Evolutionary conservation across 2,113 vertebrate genomes (phyloP), one percentile per base, ranked within the genome.

Genomic region (Mellivora capensis): DNA sequence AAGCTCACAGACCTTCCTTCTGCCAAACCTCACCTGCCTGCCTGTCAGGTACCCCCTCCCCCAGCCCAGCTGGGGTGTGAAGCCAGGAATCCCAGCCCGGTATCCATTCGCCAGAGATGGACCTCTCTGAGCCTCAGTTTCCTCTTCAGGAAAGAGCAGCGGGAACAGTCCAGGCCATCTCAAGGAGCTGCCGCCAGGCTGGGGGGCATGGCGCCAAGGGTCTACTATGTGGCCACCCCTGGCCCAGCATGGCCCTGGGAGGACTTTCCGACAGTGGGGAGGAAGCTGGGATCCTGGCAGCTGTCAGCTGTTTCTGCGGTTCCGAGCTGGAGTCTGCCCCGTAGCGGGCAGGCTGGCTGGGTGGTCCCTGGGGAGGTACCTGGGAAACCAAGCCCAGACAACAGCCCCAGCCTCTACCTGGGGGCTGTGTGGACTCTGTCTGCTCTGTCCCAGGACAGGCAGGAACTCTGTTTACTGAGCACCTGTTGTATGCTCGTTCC

Each of bases 301-400:
- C 96, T 12, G 52, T 52, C 95, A 94, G 96, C 93, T 87, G 91
- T n/a, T 37, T 39, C 77, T 93, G 95, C 0, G 3, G 91, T 88
- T 96, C 37, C 6, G 79, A 93, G 87, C 64, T n/a, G 86, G 93
- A 85, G 91, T 93, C 61, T 49, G 62, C 91, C 77, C 93, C 4
- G 21, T 34, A 79, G 93, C 87, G 0, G 71, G 90, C 44, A 25
- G 86, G 84, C 94, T 39, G 91, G 90, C 74, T 98, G 97, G 97
- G 96, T 98, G 98, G 96, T 97, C 96, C 93, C 90, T 31, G 20
- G 23, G 52, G 69, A 94, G 72, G 91, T 92, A 94, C 81, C 96
- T 87, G 79, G 72, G 59, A 39, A 88, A 15, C 86, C 54, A 18
- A 47, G 49, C 79, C 52, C 86, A 83, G 90, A 94, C 62, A 59